Evolutionary conservation across 1,140 invertebrate genomes (phyloP), one percentile per base, ranked within the genome.

Genomic region (Forficula auricularia): DNA sequence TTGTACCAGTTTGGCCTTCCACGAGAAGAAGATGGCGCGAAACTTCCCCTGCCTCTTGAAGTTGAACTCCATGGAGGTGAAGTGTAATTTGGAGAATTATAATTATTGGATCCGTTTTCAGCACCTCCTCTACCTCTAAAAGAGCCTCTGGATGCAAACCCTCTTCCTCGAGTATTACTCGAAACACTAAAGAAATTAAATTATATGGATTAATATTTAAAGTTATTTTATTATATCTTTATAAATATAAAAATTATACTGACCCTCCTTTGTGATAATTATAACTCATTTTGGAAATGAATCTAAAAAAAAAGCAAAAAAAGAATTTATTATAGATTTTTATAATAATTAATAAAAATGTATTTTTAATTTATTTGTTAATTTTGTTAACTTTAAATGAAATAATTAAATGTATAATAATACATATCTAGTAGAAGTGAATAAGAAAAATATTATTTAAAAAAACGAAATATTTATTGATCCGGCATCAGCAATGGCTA

Each of bases 71-170:
- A 20, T 42, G 36, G 52, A 54, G 8, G 51, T 46, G n/a, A 50
- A 49, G 22, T 52, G 50, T 20, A 57, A 45, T 2, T 50, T 48
- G 1, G 53, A 54, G 16, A 38, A 42, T 53, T 50, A 10, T 51
- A 52, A 52, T 56, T 57, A 15, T 55, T 56, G 22, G 46, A 55
- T 12, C 56, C 50, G 42, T 48, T 45, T 30, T 52, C 50, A 16
- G 52, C 51, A 10, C 57, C 56, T 22, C 59, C 56, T 46, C 57
- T 47, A 4, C 60, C 58, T 48, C 61, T 54, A 18, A 59, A 60
- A 1, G 59, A 59, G 38, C 45, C 45, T 16, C 45, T 50, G 1
- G 59, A 58, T 52, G 43, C 56, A 43, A 62, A 64, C 42, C 61
- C 62, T 41, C 62, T 51, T 7, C 61, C 62, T 18, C 62, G 54